Percentiles rank a stretch among this genome's conserved stretches.
phyloP scores from a whole-genome alignment of 1,140 invertebrate genomes.

The Drosophila rhopaloa region DNA sequence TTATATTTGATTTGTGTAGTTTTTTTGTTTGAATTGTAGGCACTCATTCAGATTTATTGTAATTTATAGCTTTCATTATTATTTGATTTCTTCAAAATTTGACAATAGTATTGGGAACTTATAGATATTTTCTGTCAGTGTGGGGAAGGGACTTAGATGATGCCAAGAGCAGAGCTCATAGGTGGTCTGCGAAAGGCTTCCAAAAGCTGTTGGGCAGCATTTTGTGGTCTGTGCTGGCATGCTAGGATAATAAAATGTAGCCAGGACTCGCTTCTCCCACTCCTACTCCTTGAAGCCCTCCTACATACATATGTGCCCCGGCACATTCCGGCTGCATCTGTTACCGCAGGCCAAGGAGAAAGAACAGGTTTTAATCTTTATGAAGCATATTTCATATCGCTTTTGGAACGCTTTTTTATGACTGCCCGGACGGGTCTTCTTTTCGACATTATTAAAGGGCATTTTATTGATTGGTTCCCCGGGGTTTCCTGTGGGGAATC shows the following conservation, averaged over 20 bases:
- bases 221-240: constrained; percentile 47
- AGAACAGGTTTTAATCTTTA: constrained; percentile 53
- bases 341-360: constrained; percentile 7
- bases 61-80: too few species aligned
- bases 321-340: constrained; percentile 40
- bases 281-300: background rate
- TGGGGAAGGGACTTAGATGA: constrained; percentile 8
- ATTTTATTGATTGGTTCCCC: constrained; percentile 52
- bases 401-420: constrained; percentile 52
- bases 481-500: constrained; percentile 22
- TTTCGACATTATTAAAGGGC: constrained; percentile 44
- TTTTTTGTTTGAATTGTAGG: too few species aligned
- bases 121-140: background rate
- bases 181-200: constrained; percentile 33
- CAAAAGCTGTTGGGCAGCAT: constrained; percentile 42
- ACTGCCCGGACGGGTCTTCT: constrained; percentile 46
- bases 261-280: constrained; percentile 11
- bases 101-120: too few species aligned
- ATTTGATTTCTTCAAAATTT: too few species aligned
- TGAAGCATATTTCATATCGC: constrained; percentile 56
- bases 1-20: too few species aligned
- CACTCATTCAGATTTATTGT: too few species aligned
- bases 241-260: constrained; percentile 48
- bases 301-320: constrained; percentile 28
- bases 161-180: constrained; percentile 26